These are phyloP conservation scores for Gambusia yucatana DNA, from an alignment of 2,797 vertebrate species.

Conservation along the genomic window DNA sequence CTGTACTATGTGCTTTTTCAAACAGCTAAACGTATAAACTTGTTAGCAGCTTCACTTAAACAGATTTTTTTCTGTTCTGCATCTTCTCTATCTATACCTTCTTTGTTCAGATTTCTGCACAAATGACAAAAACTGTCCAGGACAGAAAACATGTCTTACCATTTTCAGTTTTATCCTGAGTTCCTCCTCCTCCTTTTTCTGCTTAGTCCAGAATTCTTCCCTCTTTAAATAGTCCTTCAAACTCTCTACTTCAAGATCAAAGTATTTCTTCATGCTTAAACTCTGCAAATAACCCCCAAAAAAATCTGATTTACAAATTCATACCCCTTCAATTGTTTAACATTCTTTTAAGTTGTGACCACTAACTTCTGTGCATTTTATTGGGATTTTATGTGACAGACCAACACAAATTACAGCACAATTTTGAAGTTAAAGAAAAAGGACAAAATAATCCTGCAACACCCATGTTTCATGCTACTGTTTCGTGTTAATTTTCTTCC, in stretches of 20 bases:
- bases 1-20: background rate
- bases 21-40: background rate
- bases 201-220: slow-evolving; percentile 61
- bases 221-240: slow-evolving; percentile 79
- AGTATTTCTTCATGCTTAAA: slow-evolving; percentile 78
- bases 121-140: background rate
- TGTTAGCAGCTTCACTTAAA: background rate
- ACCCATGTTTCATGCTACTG: background rate
- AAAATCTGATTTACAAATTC: background rate
- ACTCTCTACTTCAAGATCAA: slow-evolving; percentile 85
- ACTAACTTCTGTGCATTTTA: background rate
- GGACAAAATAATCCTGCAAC: background rate
- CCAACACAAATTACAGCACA: background rate
- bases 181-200: slow-evolving; percentile 72
- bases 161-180: slow-evolving; percentile 47
- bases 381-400: background rate
- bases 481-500: background rate
- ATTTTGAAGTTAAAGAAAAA: background rate
- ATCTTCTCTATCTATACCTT: background rate
- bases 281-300: slow-evolving; percentile 68
- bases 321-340: background rate
- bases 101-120: background rate
- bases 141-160: slow-evolving; percentile 51
- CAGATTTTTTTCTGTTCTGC: too few species aligned
- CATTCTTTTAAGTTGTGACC: background rate